A percentile compares a stretch with the other conserved stretches of the same genome.
Evolutionary conservation across 2,888 invertebrate genomes (phyloP).

Genomic region (Helleia helle): DNA sequence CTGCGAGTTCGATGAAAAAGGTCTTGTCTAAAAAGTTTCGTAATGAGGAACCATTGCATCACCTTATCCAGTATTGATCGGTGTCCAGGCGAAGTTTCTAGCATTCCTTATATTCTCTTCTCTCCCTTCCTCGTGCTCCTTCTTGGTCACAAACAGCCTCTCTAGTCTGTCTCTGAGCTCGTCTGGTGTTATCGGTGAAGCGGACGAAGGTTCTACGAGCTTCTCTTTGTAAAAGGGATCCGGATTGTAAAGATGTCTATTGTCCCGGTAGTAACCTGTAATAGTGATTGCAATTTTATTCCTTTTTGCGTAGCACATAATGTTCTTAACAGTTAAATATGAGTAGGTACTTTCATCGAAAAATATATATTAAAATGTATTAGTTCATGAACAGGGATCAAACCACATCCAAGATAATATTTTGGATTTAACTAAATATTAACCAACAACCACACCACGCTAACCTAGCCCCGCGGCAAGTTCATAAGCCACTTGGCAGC

Average conservation of each 20-base stretch:
- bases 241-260: slow-evolving; percentile 42
- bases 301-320: background rate
- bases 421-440: too few species aligned
- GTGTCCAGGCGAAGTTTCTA: slow-evolving; percentile 61
- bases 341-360: too few species aligned
- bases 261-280: slow-evolving; percentile 44
- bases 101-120: slow-evolving; percentile 51
- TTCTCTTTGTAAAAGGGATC: slow-evolving; percentile 54
- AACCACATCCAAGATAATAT: too few species aligned
- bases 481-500: too few species aligned
- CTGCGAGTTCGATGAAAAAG: too few species aligned
- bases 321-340: too few species aligned
- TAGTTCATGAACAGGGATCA: too few species aligned
- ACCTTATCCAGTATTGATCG: slow-evolving; percentile 45
- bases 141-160: slow-evolving; percentile 63
- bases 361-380: too few species aligned
- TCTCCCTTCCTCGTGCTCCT: slow-evolving; percentile 31
- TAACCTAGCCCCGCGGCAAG: too few species aligned
- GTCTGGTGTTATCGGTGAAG: slow-evolving; percentile 65
- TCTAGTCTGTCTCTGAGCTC: slow-evolving; percentile 66
- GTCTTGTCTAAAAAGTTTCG: too few species aligned
- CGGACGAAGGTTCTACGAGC: slow-evolving; percentile 46
- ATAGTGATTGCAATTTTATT: slow-evolving; percentile 14
- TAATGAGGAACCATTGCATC: too few species aligned
- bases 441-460: too few species aligned